phyloP scores from a whole-genome alignment of 2,888 invertebrate species.

The Bibio marci region DNA sequence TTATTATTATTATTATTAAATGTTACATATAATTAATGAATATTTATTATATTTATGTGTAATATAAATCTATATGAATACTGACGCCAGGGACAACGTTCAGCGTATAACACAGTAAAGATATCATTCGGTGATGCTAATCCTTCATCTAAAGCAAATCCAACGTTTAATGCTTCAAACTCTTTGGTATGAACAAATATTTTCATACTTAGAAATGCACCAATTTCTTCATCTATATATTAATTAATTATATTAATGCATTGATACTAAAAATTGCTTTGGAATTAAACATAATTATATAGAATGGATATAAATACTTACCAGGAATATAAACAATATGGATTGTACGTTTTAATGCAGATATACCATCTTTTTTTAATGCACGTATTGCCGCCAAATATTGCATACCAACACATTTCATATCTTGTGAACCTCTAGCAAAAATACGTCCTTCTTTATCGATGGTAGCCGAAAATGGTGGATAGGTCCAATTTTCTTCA shows the following conservation, averaged over 20 bases:
- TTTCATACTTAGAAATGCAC: conserved; percentile 52
- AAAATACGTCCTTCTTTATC: conserved; percentile 74
- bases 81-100: conserved; percentile 54
- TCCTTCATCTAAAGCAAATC: conserved; percentile 67
- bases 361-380: background rate
- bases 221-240: conserved; percentile 36
- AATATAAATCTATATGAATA: conserved; percentile 9
- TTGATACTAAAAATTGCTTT: too few relatives aligned
- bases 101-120: conserved; percentile 43
- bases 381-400: conserved; percentile 51
- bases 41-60: too few relatives aligned
- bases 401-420: conserved; percentile 69
- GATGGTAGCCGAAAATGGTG: conserved; percentile 75
- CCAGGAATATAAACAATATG: conserved; percentile 22
- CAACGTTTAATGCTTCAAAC: conserved; percentile 54
- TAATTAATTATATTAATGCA: too few relatives aligned
- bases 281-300: too few relatives aligned
- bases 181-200: conserved; percentile 43
- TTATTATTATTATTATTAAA: too few relatives aligned
- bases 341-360: conserved; percentile 39
- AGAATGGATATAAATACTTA: too few relatives aligned
- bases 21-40: too few relatives aligned
- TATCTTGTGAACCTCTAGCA: conserved; percentile 75
- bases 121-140: conserved; percentile 50
- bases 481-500: conserved; percentile 72